Evolutionary conservation across 2,888 invertebrate genomes (phyloP).

Genomic region (Noctuana brunneofusca): DNA sequence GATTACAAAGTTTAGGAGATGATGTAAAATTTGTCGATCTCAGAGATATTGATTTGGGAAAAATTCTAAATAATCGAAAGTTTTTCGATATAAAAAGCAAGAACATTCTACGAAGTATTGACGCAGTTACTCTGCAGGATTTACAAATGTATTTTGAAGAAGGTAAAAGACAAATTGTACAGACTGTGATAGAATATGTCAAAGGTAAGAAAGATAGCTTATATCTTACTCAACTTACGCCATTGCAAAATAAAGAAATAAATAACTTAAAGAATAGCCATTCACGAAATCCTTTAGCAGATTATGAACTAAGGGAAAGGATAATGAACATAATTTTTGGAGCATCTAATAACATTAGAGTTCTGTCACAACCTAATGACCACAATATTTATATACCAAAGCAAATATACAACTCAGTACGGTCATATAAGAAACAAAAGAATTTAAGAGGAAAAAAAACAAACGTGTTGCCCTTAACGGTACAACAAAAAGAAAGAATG

Average conservation of each 20-base stretch:
- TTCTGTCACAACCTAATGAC: conserved; percentile 44
- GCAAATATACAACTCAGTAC: conserved; percentile 3
- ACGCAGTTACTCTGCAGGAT: conserved; percentile 8
- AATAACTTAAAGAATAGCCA: conserved; percentile 6
- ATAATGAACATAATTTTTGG: conserved; percentile 38
- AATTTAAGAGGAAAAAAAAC: conserved; percentile 37
- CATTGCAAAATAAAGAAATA: conserved; percentile 25
- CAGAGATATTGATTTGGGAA: background rate
- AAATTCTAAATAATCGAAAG: background rate
- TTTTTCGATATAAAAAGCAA: background rate
- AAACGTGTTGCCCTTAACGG: conserved; percentile 45
- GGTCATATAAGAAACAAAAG: conserved; percentile 17
- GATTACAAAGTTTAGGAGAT: conserved; percentile 1
- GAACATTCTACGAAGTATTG: background rate
- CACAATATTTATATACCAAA: conserved; percentile 48
- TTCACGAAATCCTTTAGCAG: conserved; percentile 7
- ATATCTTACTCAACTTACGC: conserved; percentile 1
- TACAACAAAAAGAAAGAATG: conserved; percentile 43
- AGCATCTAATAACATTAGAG: conserved; percentile 34
- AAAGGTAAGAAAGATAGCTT: background rate
- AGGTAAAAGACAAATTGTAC: background rate
- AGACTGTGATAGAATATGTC: conserved; percentile 7
- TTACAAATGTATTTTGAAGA: conserved; percentile 3
- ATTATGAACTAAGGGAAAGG: conserved; percentile 34
- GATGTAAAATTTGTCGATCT: conserved; percentile 23